Evolutionary conservation across 2,113 vertebrate species (phyloP).

Genomic region (Hippocampus abdominalis): DNA sequence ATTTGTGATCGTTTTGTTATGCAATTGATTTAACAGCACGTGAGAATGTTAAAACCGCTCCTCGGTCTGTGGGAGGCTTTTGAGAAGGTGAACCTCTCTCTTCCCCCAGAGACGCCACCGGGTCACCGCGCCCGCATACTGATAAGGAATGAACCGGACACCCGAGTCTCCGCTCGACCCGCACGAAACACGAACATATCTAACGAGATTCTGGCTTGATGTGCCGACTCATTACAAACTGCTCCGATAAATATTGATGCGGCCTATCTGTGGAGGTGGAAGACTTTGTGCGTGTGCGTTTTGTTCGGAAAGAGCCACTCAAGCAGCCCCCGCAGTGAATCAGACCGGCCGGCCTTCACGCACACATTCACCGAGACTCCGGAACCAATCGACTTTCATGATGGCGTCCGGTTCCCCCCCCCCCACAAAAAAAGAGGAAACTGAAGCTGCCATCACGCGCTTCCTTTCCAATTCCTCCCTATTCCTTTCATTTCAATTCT

Average conservation of each 20-base stretch:
- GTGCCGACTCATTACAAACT: slow-evolving; percentile 44
- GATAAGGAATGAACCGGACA: slow-evolving; percentile 46
- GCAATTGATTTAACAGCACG: slow-evolving; percentile 15
- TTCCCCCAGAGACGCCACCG: slow-evolving; percentile 19
- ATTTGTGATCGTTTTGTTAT: slow-evolving; percentile 10
- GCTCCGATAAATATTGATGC: slow-evolving; percentile 57
- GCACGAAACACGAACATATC: slow-evolving; percentile 16
- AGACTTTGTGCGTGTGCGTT: slow-evolving; percentile 27
- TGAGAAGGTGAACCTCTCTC: slow-evolving; percentile 9
- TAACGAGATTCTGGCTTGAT: slow-evolving; percentile 22
- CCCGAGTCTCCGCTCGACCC: slow-evolving; percentile 15
- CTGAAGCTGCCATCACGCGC: slow-evolving; percentile 7
- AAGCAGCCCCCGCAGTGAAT: slow-evolving; percentile 40
- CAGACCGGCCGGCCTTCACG: slow-evolving; percentile 31
- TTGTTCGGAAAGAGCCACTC: slow-evolving; percentile 59
- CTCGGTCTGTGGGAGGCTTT: slow-evolving; percentile 16
- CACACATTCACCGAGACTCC: slow-evolving; percentile 35
- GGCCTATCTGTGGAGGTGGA: slow-evolving; percentile 58
- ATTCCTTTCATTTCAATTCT: slow-evolving; percentile 30
- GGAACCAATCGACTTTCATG: slow-evolving; percentile 19
- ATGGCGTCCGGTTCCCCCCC: slow-evolving; percentile 32
- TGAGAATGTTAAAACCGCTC: slow-evolving; percentile 31
- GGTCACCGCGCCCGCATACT: slow-evolving; percentile 31
- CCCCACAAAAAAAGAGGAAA: slow-evolving; percentile 23
- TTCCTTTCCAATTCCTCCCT: slow-evolving; percentile 9